These are phyloP conservation scores for Horisme vitalbata DNA, from an alignment of 2,888 invertebrate genomes.

Conservation along the genomic window DNA sequence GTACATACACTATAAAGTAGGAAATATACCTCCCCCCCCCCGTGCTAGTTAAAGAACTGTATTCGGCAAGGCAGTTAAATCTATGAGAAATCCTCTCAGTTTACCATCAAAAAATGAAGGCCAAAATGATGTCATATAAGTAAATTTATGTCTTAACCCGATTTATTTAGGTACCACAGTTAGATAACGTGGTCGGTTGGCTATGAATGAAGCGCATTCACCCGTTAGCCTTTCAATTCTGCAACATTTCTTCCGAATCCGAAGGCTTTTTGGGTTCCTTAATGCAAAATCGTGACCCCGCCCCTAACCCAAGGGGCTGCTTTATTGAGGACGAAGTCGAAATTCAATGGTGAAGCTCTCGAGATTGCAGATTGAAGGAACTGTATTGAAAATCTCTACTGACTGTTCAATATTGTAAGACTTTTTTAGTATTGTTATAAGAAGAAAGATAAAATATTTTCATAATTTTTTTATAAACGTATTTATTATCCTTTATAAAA, in stretches of 20 bases:
- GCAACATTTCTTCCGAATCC: constrained; percentile 24
- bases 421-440: no score
- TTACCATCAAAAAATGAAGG: constrained; percentile 7
- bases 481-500: no score
- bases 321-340: constrained; percentile 13
- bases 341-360: constrained; percentile 16
- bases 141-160: constrained; percentile 27
- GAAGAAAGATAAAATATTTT: no score
- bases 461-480: no score
- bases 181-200: constrained; percentile 32
- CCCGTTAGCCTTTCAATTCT: constrained; percentile 30
- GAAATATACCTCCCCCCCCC: no score
- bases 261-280: constrained; percentile 21
- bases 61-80: background rate
- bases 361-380: constrained; percentile 16
- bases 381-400: background rate
- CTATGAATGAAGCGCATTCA: constrained; percentile 32
- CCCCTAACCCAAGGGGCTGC: constrained; percentile 9
- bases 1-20: no score
- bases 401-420: no score
- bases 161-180: constrained; percentile 26
- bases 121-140: constrained; percentile 18
- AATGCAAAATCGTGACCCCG: constrained; percentile 15
- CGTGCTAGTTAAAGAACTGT: no score
- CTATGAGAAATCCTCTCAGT: background rate